Conservation (phyloP, 2,888 invertebrate genomes). For the Drosophila buzzatii region DNA sequence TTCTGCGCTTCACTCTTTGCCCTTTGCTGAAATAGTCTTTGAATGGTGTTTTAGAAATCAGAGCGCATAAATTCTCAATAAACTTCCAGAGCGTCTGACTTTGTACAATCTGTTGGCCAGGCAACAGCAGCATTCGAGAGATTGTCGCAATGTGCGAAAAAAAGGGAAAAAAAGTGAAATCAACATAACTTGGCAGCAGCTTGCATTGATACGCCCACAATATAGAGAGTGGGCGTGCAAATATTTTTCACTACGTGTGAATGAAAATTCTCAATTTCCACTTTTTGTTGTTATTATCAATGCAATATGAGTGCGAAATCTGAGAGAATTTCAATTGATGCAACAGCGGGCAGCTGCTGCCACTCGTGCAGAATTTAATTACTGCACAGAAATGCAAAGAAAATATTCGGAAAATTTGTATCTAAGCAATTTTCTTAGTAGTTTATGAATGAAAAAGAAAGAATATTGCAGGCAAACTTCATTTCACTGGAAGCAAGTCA, state of each 20-base stretch:
- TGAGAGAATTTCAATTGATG: constrained; percentile 17
- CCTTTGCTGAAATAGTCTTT: constrained; percentile 1
- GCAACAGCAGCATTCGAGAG: constrained; percentile 24
- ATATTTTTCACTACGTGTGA: constrained; percentile 5
- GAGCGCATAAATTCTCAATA: constrained; percentile 28
- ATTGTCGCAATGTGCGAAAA: constrained; percentile 15
- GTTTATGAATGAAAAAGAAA: neutral
- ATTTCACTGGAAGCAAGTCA: neutral
- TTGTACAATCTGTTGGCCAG: constrained; percentile 18
- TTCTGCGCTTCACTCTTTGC: neutral
- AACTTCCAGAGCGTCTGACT: neutral
- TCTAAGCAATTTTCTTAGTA: neutral
- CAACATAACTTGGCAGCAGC: constrained; percentile 40
- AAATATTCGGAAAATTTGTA: neutral
- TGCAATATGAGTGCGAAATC: constrained; percentile 16
- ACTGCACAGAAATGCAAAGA: neutral
- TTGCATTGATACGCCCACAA: constrained; percentile 8
- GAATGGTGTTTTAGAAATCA: constrained; percentile 23
- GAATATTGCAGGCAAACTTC: neutral
- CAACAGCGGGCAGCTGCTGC: constrained; percentile 33
- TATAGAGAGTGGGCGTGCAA: neutral
- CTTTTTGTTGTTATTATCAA: constrained; percentile 25
- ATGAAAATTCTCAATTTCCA: constrained; percentile 32
- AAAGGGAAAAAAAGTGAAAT: constrained; percentile 46
- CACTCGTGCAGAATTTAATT: constrained; percentile 43